Evolutionary conservation across 1,140 invertebrate genomes (phyloP).

Genomic region (Diploscapter pachys): DNA sequence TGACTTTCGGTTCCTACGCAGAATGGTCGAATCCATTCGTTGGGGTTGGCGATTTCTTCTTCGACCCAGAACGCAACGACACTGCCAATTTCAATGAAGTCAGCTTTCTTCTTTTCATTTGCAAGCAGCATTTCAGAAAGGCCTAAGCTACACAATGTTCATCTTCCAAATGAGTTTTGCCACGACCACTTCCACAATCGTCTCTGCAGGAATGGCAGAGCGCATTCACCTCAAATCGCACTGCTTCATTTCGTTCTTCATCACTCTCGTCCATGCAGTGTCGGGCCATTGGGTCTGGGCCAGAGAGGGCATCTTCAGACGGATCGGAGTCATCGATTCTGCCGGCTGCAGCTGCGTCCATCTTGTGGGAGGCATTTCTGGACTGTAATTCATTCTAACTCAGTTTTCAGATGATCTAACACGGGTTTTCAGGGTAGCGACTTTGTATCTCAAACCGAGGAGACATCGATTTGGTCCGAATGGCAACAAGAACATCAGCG

Average conservation of each 20-base stretch:
- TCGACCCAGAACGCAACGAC: conserved; percentile 57
- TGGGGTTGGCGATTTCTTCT: conserved; percentile 65
- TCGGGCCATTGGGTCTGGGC: conserved; percentile 75
- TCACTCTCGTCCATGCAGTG: conserved; percentile 79
- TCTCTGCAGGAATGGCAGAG: conserved; percentile 63
- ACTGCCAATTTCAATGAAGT: conserved; percentile 19
- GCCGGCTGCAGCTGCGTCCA: conserved; percentile 80
- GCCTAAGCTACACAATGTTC: conserved; percentile 57
- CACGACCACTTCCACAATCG: conserved; percentile 62
- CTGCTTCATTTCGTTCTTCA: conserved; percentile 81
- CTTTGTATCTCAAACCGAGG: conserved; percentile 81
- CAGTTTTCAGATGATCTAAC: too few species aligned
- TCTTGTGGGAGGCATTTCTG: conserved; percentile 74
- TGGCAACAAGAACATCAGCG: conserved; percentile 74
- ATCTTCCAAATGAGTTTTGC: conserved; percentile 61
- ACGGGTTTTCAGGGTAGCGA: conserved; percentile 66
- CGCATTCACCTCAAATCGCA: conserved; percentile 83
- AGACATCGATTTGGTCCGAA: conserved; percentile 78
- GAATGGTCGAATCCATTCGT: conserved; percentile 70
- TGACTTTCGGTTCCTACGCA: conserved; percentile 74
- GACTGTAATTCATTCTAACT: conserved; percentile 62
- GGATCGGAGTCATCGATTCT: conserved; percentile 78
- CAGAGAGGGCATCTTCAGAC: conserved; percentile 76
- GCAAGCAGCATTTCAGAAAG: conserved; percentile 41
- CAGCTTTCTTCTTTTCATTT: not conserved